These are phyloP conservation scores for Chirona hameri DNA, from an alignment of 2,888 invertebrate species.

Conservation along the genomic window DNA sequence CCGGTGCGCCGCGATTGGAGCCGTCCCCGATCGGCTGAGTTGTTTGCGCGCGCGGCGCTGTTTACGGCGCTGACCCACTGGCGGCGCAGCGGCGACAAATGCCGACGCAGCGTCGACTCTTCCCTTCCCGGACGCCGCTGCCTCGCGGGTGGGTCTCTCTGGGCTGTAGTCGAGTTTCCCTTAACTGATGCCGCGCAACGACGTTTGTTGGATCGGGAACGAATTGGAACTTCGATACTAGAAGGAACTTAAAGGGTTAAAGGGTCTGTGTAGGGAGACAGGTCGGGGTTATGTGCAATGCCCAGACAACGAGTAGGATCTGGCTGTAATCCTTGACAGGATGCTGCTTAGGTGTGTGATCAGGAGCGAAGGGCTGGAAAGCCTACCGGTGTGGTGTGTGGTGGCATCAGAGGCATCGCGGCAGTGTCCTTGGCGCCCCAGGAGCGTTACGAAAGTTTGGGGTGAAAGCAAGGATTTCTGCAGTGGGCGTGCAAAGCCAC, in stretches of 20 bases:
- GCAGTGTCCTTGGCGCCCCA: background rate
- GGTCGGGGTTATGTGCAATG: too few species aligned
- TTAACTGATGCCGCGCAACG: background rate
- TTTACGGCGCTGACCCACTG: constrained; percentile 1
- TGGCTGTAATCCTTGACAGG: too few species aligned
- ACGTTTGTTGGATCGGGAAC: too few species aligned
- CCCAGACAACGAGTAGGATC: too few species aligned
- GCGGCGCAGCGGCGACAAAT: background rate
- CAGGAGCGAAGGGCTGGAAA: background rate
- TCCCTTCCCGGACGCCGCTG: background rate
- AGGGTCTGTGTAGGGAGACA: too few species aligned
- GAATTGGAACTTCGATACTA: too few species aligned
- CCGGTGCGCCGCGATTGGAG: background rate
- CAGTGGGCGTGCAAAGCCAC: background rate
- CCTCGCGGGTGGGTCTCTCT: too few species aligned
- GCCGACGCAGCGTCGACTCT: background rate
- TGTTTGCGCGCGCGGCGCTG: constrained; percentile 8
- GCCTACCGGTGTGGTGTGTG: background rate
- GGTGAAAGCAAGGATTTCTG: background rate
- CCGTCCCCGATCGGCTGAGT: background rate
- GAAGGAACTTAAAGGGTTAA: too few species aligned
- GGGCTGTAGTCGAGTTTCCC: too few species aligned
- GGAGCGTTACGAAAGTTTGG: background rate
- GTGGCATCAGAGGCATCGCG: background rate
- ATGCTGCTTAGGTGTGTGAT: too few species aligned